These are phyloP conservation scores for Chrysolina americana DNA, from an alignment of 2,888 invertebrate species.

Conservation along the genomic window DNA sequence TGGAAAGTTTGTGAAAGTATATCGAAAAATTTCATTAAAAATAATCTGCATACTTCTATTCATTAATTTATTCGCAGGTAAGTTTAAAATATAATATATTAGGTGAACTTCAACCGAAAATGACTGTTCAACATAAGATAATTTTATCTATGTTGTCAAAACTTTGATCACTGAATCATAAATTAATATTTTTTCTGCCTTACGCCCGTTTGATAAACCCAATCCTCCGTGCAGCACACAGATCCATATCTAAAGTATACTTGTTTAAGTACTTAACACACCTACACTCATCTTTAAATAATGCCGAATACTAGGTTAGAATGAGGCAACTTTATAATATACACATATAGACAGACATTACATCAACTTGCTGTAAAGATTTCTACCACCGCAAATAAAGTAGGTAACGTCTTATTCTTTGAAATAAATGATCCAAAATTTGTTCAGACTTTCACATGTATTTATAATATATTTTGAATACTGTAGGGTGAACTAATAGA, in stretches of 20 bases:
- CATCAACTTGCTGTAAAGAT: slow-evolving; percentile 3
- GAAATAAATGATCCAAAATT: too few species aligned
- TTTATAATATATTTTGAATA: too few species aligned
- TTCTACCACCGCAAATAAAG: neutral
- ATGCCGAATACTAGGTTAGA: slow-evolving; percentile 15
- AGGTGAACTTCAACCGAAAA: neutral
- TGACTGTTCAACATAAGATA: neutral
- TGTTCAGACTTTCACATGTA: too few species aligned
- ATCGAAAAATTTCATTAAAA: too few species aligned
- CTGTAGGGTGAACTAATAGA: too few species aligned
- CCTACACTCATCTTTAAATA: slow-evolving; percentile 28
- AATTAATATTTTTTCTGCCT: neutral
- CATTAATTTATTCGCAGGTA: too few species aligned
- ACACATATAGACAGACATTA: slow-evolving; percentile 13
- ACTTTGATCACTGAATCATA: neutral
- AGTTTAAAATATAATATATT: too few species aligned
- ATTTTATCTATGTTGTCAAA: neutral
- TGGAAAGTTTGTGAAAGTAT: too few species aligned
- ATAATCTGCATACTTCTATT: too few species aligned
- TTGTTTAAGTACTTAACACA: slow-evolving; percentile 30
- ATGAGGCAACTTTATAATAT: slow-evolving; percentile 19
- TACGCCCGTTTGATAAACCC: neutral
- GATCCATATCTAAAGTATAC: slow-evolving; percentile 33
- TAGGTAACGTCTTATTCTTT: neutral
- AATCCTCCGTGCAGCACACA: slow-evolving; percentile 11